Base-by-base conservation (phyloP, 35 echinoderm and acorn worm genomes). In the Lytechinus pictus region DNA sequence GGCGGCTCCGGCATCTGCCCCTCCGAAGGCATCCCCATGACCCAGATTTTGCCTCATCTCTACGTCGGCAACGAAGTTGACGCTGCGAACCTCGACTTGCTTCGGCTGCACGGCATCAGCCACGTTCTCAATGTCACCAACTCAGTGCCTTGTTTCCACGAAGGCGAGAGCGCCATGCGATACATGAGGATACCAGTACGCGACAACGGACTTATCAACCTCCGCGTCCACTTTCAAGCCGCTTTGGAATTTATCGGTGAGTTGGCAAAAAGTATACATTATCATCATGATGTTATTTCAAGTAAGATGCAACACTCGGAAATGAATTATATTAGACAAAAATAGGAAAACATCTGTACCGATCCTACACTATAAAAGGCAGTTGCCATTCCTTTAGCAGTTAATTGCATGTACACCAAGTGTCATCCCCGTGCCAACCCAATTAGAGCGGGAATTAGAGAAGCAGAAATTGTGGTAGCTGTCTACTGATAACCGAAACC, bases 221-320 rank as follows among this genome's bases (percentile, higher is more conserved):
- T 99, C 51, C 86, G 92, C 28, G 27, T 72, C 16, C 96, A 98
- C 95, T 99, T 99, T 86, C 97, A 99, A 27, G 93, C 94, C 56
- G 97, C 98, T 71, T 97, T 96, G 55, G 94, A 97, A 7, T 99
- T 99, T 90, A 99, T 99, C 57, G 98, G 98, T 99, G 95, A 95
- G 98, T 95, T 28, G 66, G 66, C 21, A 24, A 44, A 44, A 44
- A 44, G 33, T 44, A 44, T 44, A 44, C 33, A 44, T 44, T 44
- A 44, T 44, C 33, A 44, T 44, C 33, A 44, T 44, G 33, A 44
- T 44, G 33, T 44, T 44, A 44, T 44, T 44, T 44, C 33, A 44
- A 44, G 33, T 44, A 44, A 44, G 33, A 44, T 44, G 0, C 33
- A 44, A 44, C 33, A 44, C 33, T 44, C 33, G 33, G 33, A 44